Base-by-base conservation (phyloP, 2,113 vertebrate genomes). In the Nibea coibor region DNA sequence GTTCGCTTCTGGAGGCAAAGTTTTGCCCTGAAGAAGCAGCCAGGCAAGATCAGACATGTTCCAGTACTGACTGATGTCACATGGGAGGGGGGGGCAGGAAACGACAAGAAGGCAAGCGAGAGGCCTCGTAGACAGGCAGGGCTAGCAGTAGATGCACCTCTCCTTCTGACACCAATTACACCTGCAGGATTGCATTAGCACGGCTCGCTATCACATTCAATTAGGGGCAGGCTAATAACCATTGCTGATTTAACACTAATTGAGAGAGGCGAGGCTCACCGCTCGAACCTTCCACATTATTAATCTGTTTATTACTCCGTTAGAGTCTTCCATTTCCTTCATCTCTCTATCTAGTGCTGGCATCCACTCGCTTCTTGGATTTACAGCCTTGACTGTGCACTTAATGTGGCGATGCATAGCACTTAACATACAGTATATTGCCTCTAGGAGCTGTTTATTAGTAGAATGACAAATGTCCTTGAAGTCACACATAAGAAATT, bases 231-330 rank as follows among this genome's bases (percentile, higher is more conserved):
- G 72, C 83, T 88, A 89, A 91, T 93, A 93, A 91, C 82, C 67
- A 57, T 83, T 59, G 83, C 89, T 92, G 89, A 93, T 95, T 93
- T 85, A 89, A 83, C 88, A 82, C 91, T 94, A 94, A 94, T 93
- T 89, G 90, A 93, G 93, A 90, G 91, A 92, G 87, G 83, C 77
- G 50, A 90, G 62, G 79, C 78, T 69, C 70, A 65, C 66, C 78
- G 62, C 72, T 69, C 78, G 80, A 94, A 89, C 88, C 85, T 82
- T 89, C 77, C 72, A 71, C 67, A 57, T 87, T 84, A 93, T 91
- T 90, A 91, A 91, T 94, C 90, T 87, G 91, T 92, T 92, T 93
- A 93, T 94, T 88, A 86, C 81, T 77, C 77, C 79, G 86, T 92
- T 72, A 90, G 80, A 91, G 61, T 56, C 77, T 68, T 82, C 75